phyloP scores from a whole-genome alignment of 1,140 invertebrate species.

The Subanguina moxae region DNA sequence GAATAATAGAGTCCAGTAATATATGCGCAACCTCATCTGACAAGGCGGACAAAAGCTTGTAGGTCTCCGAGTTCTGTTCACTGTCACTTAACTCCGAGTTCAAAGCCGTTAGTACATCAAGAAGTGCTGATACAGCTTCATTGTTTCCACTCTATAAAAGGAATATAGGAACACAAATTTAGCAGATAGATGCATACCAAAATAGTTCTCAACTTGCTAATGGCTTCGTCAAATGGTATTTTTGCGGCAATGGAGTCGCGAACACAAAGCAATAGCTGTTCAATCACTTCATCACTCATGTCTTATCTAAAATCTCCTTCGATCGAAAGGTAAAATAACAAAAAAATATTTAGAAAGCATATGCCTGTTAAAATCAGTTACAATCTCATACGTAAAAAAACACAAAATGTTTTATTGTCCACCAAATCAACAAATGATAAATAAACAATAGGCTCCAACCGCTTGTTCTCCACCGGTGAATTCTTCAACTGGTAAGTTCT shows the following conservation, averaged over 20 bases:
- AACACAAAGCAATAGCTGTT: conserved; percentile 12
- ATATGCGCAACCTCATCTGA: conserved; percentile 25
- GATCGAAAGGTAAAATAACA: no score
- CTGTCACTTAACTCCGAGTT: conserved; percentile 18
- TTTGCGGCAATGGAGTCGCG: conserved; percentile 11
- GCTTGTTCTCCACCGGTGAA: no score
- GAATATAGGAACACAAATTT: not conserved
- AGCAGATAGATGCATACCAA: conserved; percentile 8
- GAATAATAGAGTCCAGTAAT: no score
- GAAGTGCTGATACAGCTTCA: conserved; percentile 16
- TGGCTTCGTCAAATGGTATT: not conserved
- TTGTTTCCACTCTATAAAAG: not conserved
- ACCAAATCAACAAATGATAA: no score
- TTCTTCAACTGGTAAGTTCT: no score
- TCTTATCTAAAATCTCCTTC: not conserved
- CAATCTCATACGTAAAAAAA: no score
- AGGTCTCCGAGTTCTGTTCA: conserved; percentile 12
- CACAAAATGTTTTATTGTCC: no score
- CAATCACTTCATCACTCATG: conserved; percentile 1
- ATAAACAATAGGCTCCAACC: no score
- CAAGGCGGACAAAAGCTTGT: conserved; percentile 23
- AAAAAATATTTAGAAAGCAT: no score
- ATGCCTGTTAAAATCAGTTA: no score
- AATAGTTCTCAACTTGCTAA: conserved; percentile 5
- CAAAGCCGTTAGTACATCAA: conserved; percentile 34